phyloP scores from a whole-genome alignment of 2,113 vertebrate genomes.

The Camelus dromedarius region DNA sequence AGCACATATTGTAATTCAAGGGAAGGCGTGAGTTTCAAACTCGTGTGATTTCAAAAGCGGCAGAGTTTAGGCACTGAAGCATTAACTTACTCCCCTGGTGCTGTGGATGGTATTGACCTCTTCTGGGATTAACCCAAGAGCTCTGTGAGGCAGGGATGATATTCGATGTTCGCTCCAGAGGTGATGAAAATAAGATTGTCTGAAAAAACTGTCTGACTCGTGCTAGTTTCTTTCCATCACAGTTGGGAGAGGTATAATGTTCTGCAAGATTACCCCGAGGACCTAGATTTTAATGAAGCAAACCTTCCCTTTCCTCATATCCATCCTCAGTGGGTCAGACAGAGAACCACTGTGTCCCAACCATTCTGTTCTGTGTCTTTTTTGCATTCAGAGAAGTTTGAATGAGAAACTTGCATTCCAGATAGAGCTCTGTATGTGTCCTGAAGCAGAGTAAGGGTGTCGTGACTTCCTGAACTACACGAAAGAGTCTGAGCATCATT shows the following conservation, averaged over 20 bases:
- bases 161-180: background rate
- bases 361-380: background rate
- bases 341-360: background rate
- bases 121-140: constrained; percentile 25
- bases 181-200: background rate
- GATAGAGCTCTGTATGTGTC: background rate
- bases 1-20: constrained; percentile 58
- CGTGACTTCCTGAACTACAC: constrained; percentile 6
- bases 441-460: background rate
- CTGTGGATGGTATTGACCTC: background rate
- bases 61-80: background rate
- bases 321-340: background rate
- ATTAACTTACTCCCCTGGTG: background rate
- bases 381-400: constrained; percentile 51
- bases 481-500: constrained; percentile 19
- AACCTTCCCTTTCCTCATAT: constrained; percentile 44
- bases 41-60: constrained; percentile 17
- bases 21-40: constrained; percentile 42
- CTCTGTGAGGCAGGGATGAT: background rate
- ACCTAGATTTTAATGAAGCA: constrained; percentile 75
- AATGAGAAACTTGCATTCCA: constrained; percentile 54
- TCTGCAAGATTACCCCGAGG: constrained; percentile 67
- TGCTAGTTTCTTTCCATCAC: background rate
- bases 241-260: background rate
- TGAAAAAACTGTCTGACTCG: background rate